phyloP scores from a whole-genome alignment of 2,797 vertebrate species.

The Mastacembelus armatus region DNA sequence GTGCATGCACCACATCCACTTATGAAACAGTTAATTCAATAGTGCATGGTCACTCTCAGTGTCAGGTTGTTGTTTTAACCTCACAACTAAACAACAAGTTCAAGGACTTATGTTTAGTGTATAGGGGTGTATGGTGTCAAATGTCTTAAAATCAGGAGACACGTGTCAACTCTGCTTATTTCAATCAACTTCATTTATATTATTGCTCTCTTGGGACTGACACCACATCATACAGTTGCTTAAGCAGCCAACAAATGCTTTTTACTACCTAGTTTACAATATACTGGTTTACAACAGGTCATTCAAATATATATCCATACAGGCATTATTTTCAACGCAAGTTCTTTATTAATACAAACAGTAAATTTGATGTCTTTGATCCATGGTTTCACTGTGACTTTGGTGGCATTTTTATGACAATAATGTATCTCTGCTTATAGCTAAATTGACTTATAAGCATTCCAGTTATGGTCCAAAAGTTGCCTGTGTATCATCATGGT shows the following conservation, averaged over 20 bases:
- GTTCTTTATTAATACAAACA: neutral
- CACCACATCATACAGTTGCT: conserved; percentile 8
- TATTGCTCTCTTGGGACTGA: conserved; percentile 52
- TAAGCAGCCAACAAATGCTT: neutral
- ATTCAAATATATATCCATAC: neutral
- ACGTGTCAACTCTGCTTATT: conserved; percentile 30
- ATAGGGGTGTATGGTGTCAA: conserved; percentile 29
- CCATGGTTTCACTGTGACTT: no score
- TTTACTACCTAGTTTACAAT: neutral
- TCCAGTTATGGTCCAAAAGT: neutral
- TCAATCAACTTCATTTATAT: conserved; percentile 55
- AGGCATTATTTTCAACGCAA: no score
- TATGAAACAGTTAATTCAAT: conserved; percentile 47
- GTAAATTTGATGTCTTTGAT: no score
- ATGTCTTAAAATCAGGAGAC: conserved; percentile 36
- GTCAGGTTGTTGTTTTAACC: conserved; percentile 45
- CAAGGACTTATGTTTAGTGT: conserved; percentile 26
- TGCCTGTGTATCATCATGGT: neutral
- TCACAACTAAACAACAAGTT: conserved; percentile 50
- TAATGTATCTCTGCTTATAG: neutral
- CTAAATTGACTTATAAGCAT: neutral
- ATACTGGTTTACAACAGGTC: neutral
- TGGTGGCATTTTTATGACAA: neutral
- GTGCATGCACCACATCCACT: conserved; percentile 43
- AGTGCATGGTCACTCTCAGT: conserved; percentile 45